Base-by-base conservation (phyloP, 2,888 invertebrate genomes). In the Ellobium chinense region DNA sequence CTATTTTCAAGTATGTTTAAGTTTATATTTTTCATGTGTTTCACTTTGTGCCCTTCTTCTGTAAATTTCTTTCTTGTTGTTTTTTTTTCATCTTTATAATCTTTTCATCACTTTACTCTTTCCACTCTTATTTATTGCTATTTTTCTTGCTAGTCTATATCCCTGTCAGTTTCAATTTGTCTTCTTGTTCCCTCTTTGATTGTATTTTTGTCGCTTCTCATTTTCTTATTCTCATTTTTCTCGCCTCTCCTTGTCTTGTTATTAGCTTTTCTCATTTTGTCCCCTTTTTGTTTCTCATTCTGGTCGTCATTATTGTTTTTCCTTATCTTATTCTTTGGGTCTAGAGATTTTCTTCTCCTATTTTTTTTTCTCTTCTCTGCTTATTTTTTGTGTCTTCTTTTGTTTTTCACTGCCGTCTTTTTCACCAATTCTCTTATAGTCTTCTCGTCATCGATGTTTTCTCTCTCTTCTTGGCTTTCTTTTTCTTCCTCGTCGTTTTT, bases 271-370 rank as follows among this genome's bases (percentile, higher is more conserved):
- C 18, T 2, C 29, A n/a, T 29, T 9, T 54, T 31, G n/a, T 27
- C 54, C 54, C 34, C 1, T 54, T 18, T 46, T 18, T 69, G 24
- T 69, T n/a, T 39, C n/a, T 69, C 18, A 24, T 27, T 24, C 9
- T 5, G n/a, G 27, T 1, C 24, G 39, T 72, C 29, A 14, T 9
- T 56, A 27, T 54, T 31, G n/a, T n/a, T 34, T 37, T 60, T 18
- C 62, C 36, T 74, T 37, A 60, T 60, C 62, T 37, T 74, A 36
- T 74, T 37, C 37, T 37, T 60, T 27, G 36, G 12, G 34, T n/a
- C 58, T 56, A 56, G 14, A 56, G 29, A 18, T 56, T 72, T 31
- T 72, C 31, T 29, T 21, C 46, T 21, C 54, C 29, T 70, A n/a
- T 70, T 54, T 39, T 31, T 70, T 31, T 36, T 27, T 36, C 21